Conservation (phyloP, 2,113 vertebrate genomes). For the Eptesicus fuscus region DNA sequence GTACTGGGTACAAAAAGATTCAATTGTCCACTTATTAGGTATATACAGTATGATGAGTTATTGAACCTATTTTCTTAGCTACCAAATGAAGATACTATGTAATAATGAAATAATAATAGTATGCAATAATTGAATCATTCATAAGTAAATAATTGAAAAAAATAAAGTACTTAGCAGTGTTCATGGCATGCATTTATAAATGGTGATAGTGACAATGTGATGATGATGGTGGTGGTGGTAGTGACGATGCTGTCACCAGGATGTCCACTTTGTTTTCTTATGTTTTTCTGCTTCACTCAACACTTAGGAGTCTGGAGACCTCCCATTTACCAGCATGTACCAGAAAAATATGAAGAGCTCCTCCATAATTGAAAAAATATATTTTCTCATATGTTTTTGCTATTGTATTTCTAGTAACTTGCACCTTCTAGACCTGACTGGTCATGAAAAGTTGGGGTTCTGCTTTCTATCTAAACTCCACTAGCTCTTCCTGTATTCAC, state of each 20-base stretch:
- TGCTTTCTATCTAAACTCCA: neutral
- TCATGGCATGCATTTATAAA: neutral
- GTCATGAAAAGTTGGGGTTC: neutral
- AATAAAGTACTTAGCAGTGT: neutral
- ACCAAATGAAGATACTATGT: neutral
- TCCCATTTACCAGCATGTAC: neutral
- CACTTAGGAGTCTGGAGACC: neutral
- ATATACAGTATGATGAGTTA: neutral
- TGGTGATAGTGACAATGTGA: no score
- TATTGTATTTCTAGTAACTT: neutral
- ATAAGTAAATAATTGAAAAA: neutral
- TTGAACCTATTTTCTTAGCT: neutral
- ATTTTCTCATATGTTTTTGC: neutral
- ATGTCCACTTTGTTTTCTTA: neutral
- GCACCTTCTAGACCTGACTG: neutral
- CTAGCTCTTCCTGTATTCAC: neutral
- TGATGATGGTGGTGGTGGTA: neutral
- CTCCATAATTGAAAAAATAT: neutral
- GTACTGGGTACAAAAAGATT: neutral
- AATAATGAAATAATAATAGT: neutral
- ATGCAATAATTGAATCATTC: neutral
- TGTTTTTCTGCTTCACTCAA: neutral
- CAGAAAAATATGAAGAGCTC: neutral
- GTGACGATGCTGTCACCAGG: neutral
- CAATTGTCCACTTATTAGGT: neutral